Base-by-base conservation (phyloP, 2,797 vertebrate species). In the Poliocrania exsul region DNA sequence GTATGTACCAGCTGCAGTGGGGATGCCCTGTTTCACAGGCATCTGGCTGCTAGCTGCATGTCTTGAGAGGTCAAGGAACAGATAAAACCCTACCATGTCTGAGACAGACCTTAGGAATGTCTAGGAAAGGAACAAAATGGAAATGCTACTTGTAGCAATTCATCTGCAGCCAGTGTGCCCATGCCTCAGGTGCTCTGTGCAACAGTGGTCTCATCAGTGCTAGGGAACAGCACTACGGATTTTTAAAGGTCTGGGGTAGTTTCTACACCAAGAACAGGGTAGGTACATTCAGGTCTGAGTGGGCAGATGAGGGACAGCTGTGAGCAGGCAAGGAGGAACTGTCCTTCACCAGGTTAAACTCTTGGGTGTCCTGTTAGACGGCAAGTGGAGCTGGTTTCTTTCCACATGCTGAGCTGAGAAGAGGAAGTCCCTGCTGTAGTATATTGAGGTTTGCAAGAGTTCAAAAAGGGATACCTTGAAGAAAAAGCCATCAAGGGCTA, bases 391-490 rank as follows among this genome's bases (percentile, higher is more conserved):
- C 33, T 91, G 23, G 44, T 86, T 93, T 74, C 64, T 77, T 73
- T 37, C 53, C 24, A 29, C 60, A 20, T 6, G 11, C 46, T 75
- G 70, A 75, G 13, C 44, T 75, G 67, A 77, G 67, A 91, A 44
- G 17, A 96, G 71, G 71, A 87, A 91, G 53, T 89, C 11, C 11
- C 11, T 83, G 35, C 19, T 89, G 60, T 8, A 3, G 33, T 16
- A 47, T 49, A 53, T 8, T 60, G 67, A 87, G 21, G 67, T 82
- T 87, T 92, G 31, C 40, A 89, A 24, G 60, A 71, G 49, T 87
- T 93, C 86, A 91, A 87, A 96, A 95, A 82, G 72, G 60, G 61
- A 79, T 47, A 75, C 44, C 47, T 90, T 86, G 56, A 80, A 91
- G 67, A 89, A 90, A 92, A 95, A 94, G n/a, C 47, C 44, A 70